These are phyloP conservation scores for Apis florea DNA, from an alignment of 1,140 invertebrate species.

Conservation along the genomic window DNA sequence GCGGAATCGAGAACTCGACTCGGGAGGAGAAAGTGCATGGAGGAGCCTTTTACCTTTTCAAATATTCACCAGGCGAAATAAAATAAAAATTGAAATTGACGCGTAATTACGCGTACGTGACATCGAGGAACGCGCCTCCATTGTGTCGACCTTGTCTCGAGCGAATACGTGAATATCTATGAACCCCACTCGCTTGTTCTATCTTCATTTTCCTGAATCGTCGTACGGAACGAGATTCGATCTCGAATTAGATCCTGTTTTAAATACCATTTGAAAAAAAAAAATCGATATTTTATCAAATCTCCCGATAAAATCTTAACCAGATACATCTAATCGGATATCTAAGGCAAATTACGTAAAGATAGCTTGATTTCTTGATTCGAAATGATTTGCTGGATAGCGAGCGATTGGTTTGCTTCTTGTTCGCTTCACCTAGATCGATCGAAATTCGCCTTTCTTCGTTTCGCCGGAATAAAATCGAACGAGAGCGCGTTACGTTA, in stretches of 20 bases:
- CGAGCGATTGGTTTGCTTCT: neutral
- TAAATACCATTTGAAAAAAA: no score
- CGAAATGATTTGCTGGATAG: no score
- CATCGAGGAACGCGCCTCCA: neutral
- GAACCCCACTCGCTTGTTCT: neutral
- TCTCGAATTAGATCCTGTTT: no score
- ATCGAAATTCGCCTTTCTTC: neutral
- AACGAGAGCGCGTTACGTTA: neutral
- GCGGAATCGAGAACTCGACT: conserved; percentile 43
- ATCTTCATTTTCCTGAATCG: neutral
- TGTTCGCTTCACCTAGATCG: neutral
- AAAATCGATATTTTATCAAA: no score
- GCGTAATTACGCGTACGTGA: conserved; percentile 45
- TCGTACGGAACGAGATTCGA: neutral
- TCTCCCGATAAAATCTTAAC: no score
- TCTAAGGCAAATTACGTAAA: no score
- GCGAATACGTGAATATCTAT: no score
- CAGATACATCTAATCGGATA: no score
- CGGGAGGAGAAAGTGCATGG: conserved; percentile 37
- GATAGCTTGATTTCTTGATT: no score
- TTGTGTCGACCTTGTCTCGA: neutral
- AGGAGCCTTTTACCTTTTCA: conserved; percentile 43
- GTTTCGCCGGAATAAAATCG: neutral
- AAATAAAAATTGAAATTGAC: conserved; percentile 44
- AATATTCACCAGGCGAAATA: conserved; percentile 42